Percentiles rank a stretch among this genome's conserved stretches.
Conservation (phyloP, 2,888 invertebrate species). For the Parnassius mnemosyne region DNA sequence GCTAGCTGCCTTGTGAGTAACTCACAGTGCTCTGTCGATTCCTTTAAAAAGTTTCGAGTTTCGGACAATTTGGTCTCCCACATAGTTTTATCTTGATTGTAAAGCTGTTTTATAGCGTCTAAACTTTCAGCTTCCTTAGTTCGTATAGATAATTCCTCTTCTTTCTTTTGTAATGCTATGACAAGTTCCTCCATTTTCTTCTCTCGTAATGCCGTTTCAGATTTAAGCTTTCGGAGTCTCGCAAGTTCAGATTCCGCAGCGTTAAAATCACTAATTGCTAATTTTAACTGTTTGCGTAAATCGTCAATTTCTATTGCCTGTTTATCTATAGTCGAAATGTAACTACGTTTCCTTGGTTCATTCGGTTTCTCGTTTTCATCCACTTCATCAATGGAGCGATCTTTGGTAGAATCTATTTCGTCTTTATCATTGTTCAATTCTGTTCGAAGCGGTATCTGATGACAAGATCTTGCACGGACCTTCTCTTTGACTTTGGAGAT, state of each 20-base stretch:
- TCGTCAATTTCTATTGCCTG: constrained; percentile 85
- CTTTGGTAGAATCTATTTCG: constrained; percentile 77
- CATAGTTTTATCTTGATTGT: constrained; percentile 83
- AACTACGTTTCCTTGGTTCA: constrained; percentile 76
- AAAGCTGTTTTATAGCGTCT: constrained; percentile 81
- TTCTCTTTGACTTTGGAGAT: constrained; percentile 78
- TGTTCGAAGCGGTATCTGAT: constrained; percentile 73
- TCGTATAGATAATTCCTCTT: constrained; percentile 86
- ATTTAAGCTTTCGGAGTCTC: constrained; percentile 84
- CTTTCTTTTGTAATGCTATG: constrained; percentile 86
- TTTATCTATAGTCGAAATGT: constrained; percentile 81
- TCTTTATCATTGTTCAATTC: constrained; percentile 78
- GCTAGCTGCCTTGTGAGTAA: constrained; percentile 83
- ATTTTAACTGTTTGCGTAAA: constrained; percentile 84
- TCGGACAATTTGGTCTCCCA: constrained; percentile 85
- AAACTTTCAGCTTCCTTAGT: constrained; percentile 85
- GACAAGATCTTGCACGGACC: constrained; percentile 80
- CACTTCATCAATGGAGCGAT: constrained; percentile 53
- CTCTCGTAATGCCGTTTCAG: constrained; percentile 85
- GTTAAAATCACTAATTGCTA: constrained; percentile 82
- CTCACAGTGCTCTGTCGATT: constrained; percentile 84
- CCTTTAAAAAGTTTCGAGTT: constrained; percentile 84
- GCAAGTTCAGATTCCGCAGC: constrained; percentile 87
- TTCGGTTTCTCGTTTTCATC: constrained; percentile 73
- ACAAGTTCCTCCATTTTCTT: constrained; percentile 89